phyloP scores from a whole-genome alignment of 1,140 invertebrate genomes.

The Ips nitidus region DNA sequence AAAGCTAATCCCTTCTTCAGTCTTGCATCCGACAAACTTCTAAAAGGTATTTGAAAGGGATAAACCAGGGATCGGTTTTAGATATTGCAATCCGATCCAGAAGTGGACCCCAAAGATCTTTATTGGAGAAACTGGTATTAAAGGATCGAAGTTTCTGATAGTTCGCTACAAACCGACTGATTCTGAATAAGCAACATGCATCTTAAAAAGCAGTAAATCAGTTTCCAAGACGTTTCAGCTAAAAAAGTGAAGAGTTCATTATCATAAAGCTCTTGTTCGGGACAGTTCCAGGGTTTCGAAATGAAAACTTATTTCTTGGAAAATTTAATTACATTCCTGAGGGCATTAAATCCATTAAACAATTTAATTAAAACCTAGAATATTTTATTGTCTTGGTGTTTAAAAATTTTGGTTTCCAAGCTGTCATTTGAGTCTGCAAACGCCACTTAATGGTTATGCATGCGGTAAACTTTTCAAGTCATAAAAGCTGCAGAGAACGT shows the following conservation, averaged over 20 bases:
- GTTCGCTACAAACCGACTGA: not conserved
- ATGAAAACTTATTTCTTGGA: conserved; percentile 4
- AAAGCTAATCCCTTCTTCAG: conserved; percentile 5
- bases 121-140: not conserved
- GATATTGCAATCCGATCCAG: conserved; percentile 12
- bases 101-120: not conserved
- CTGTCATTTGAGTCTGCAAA: not conserved
- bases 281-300: not conserved
- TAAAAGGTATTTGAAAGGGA: conserved; percentile 10
- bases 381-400: not conserved
- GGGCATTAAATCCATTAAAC: not conserved
- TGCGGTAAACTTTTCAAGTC: not conserved
- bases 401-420: not conserved
- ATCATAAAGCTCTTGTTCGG: not conserved
- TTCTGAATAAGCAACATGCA: no score
- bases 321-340: conserved; percentile 4
- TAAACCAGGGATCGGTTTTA: not conserved
- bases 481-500: not conserved
- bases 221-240: no score
- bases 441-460: not conserved
- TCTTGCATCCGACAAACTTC: conserved; percentile 9
- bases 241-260: no score
- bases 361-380: conserved; percentile 4
- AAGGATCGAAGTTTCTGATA: conserved; percentile 10
- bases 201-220: no score